phyloP scores from a whole-genome alignment of 35 echinoderm and acorn worm genomes.

The Apostichopus parvimensis region DNA sequence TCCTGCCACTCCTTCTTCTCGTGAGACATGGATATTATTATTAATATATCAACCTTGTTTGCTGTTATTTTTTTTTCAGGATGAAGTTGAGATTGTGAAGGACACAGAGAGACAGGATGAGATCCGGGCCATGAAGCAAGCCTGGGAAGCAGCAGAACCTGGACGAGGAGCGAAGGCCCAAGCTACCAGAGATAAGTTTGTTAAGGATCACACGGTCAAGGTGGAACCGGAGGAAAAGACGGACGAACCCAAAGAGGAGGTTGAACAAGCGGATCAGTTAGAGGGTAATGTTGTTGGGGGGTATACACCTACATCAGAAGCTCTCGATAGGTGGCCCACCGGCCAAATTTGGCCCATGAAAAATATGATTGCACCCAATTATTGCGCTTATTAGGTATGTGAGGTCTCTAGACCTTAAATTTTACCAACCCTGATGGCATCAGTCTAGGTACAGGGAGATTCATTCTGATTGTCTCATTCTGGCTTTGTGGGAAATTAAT shows the following conservation, averaged over 20 bases:
- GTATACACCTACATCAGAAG: no score
- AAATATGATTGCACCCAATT: no score
- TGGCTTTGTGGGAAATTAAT: no score
- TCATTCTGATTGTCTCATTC: no score
- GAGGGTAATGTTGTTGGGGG: background rate
- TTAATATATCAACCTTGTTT: background rate
- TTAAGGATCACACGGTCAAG: slow-evolving; percentile 96
- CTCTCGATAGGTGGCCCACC: no score
- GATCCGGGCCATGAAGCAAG: slow-evolving; percentile 98
- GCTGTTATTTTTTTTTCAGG: slow-evolving; percentile 63
- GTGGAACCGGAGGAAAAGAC: slow-evolving; percentile 54
- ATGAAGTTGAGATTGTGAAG: slow-evolving; percentile 93
- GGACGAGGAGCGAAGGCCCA: slow-evolving; percentile 90
- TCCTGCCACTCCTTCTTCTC: no score
- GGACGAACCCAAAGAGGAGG: background rate
- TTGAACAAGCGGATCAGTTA: background rate
- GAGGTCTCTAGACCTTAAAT: no score
- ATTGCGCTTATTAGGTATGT: no score
- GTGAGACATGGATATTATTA: no score
- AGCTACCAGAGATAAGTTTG: slow-evolving; percentile 80
- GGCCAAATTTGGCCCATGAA: no score
- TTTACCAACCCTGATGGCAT: no score
- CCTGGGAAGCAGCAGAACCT: slow-evolving; percentile 96
- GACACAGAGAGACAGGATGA: slow-evolving; percentile 97
- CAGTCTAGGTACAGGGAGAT: no score